Percentiles rank a stretch among this genome's conserved stretches.
phyloP scores from a whole-genome alignment of 2,113 vertebrate species.

The Hyperopisus bebe region DNA sequence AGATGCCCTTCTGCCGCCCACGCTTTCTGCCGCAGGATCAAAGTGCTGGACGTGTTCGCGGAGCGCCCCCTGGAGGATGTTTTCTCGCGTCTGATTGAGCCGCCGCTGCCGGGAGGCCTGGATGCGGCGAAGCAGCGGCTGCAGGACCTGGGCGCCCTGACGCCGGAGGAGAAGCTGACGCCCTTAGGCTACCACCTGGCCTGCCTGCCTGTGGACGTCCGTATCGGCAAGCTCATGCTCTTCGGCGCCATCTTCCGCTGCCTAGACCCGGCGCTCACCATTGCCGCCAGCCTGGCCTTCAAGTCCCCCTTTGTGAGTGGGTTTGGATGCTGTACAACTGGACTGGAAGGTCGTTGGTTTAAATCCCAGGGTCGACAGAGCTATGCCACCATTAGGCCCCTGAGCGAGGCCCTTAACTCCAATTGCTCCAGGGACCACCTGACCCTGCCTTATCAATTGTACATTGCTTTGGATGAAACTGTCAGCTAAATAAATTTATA shows the following conservation, averaged over 20 bases:
- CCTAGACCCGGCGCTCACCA: conserved; percentile 89
- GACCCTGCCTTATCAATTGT: not conserved
- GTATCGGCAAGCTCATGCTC: conserved; percentile 94
- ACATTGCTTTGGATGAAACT: not conserved
- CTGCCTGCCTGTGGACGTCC: conserved; percentile 90
- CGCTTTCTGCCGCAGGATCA: conserved; percentile 66
- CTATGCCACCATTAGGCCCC: not conserved
- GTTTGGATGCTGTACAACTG: not conserved
- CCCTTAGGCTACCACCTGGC: conserved; percentile 93
- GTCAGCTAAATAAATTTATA: not conserved
- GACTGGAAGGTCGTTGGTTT: not conserved
- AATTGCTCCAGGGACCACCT: not conserved
- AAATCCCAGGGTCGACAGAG: not conserved
- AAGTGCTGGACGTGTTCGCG: conserved; percentile 87
- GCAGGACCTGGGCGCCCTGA: conserved; percentile 83
- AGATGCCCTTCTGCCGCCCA: not conserved
- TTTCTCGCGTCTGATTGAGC: conserved; percentile 82
- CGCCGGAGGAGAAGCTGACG: conserved; percentile 77
- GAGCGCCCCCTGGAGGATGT: conserved; percentile 73
- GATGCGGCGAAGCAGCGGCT: conserved; percentile 78
- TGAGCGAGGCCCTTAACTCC: not conserved
- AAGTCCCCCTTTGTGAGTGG: conserved; percentile 90
- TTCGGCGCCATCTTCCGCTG: conserved; percentile 96
- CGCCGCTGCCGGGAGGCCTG: conserved; percentile 68
- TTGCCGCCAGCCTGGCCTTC: conserved; percentile 91